Evolutionary conservation across 2,888 invertebrate species (phyloP).

Genomic region (Camptogramma bilineatum): DNA sequence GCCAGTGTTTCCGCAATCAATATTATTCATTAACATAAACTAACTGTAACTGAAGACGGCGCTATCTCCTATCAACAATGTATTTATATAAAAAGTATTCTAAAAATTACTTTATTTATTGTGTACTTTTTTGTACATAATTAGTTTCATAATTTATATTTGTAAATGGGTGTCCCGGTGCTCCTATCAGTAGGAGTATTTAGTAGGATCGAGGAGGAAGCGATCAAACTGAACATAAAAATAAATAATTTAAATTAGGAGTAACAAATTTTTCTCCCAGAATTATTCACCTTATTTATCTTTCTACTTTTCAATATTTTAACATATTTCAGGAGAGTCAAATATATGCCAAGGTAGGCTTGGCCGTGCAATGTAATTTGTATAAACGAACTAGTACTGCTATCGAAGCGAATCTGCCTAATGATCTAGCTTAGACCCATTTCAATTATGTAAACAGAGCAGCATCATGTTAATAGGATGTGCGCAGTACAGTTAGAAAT

Average conservation of each 20-base stretch:
- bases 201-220: too few species aligned
- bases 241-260: too few species aligned
- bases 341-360: neutral
- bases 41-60: constrained; percentile 34
- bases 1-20: constrained; percentile 46
- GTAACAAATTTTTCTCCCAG: too few species aligned
- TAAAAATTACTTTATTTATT: too few species aligned
- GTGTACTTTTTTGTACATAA: too few species aligned
- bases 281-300: too few species aligned
- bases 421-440: constrained; percentile 20
- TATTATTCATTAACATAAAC: constrained; percentile 41
- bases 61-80: constrained; percentile 10
- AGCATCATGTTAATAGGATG: constrained; percentile 26
- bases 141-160: too few species aligned
- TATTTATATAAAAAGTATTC: neutral
- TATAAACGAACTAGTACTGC: constrained; percentile 18
- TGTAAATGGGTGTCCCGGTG: too few species aligned
- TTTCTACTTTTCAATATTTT: neutral
- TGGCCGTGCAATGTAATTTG: constrained; percentile 7
- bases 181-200: too few species aligned
- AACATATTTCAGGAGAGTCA: neutral
- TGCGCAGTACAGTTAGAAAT: constrained; percentile 27
- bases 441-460: constrained; percentile 35
- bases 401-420: constrained; percentile 27
- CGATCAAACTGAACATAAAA: too few species aligned